These are phyloP conservation scores for Tautogolabrus adspersus DNA, from an alignment of 2,113 vertebrate species.

Conservation along the genomic window DNA sequence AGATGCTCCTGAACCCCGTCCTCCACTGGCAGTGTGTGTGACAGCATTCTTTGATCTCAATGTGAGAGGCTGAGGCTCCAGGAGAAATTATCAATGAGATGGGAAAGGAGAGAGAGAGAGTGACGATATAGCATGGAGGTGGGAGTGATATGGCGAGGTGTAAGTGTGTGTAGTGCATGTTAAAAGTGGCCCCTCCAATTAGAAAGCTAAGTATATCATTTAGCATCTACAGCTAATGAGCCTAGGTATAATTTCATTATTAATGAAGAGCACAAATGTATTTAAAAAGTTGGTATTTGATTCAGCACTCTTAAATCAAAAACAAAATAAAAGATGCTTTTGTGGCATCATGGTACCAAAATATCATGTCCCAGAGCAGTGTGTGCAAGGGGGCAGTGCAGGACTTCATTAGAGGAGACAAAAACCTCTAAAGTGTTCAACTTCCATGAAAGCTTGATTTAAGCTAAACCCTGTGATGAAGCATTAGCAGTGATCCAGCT, in stretches of 20 bases:
- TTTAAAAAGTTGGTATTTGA: background rate
- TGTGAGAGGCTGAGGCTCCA: slow-evolving; percentile 77
- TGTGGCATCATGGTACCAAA: slow-evolving; percentile 4
- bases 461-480: slow-evolving; percentile 39
- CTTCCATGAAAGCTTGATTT: slow-evolving; percentile 35
- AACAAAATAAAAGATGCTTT: slow-evolving; percentile 23
- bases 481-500: slow-evolving; percentile 39
- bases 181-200: slow-evolving; percentile 76
- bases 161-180: background rate
- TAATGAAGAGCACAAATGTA: slow-evolving; percentile 16
- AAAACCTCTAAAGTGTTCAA: slow-evolving; percentile 16
- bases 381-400: slow-evolving; percentile 57
- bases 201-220: slow-evolving; percentile 78
- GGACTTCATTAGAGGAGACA: slow-evolving; percentile 57
- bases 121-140: slow-evolving; percentile 31
- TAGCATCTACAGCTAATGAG: slow-evolving; percentile 42
- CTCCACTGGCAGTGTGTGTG: slow-evolving; percentile 78
- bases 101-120: slow-evolving; percentile 45
- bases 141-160: background rate
- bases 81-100: slow-evolving; percentile 85
- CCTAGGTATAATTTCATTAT: background rate
- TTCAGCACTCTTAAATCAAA: slow-evolving; percentile 1
- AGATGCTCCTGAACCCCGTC: slow-evolving; percentile 72
- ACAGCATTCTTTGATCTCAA: slow-evolving; percentile 84
- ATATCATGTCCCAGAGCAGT: background rate